Conservation (phyloP, 2,113 vertebrate species). For the Eclectus roratus region DNA sequence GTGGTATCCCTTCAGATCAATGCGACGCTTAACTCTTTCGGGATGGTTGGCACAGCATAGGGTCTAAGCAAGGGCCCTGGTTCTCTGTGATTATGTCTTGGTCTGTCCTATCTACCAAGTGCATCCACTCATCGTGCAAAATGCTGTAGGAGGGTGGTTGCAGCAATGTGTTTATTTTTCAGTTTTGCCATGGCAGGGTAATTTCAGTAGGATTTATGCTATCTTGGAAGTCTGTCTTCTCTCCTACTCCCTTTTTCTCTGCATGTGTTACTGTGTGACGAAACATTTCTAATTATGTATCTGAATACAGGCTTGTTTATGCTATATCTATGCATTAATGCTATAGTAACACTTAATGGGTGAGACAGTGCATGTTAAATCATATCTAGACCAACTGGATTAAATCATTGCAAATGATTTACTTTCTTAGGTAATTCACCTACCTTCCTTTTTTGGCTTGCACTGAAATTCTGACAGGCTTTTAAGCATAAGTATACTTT, state of each 20-base stretch:
- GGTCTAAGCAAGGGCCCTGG: not conserved
- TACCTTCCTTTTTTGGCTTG: not conserved
- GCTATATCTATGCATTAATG: not conserved
- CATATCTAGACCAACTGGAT: not conserved
- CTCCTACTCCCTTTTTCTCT: not conserved
- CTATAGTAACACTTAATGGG: not conserved
- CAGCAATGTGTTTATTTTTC: accelerated
- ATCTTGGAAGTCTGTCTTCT: not conserved
- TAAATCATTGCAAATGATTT: not conserved
- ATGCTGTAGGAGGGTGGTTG: not conserved
- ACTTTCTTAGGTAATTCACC: not conserved
- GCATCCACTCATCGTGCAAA: not conserved
- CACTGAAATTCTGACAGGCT: not conserved
- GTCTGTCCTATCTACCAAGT: not conserved
- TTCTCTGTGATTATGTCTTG: accelerated
- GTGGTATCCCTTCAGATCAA: not conserved
- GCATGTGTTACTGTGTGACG: not conserved
- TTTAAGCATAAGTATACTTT: not conserved
- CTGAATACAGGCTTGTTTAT: not conserved
- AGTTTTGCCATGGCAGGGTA: not conserved
- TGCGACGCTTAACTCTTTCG: not conserved
- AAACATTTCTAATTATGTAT: not conserved
- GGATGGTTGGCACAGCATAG: not conserved
- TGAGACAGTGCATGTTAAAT: not conserved
- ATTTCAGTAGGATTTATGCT: not conserved